A percentile compares a stretch with the other conserved stretches of the same genome.
phyloP scores from a whole-genome alignment of 2,797 vertebrate species.

The Hoplostethus atlanticus region DNA sequence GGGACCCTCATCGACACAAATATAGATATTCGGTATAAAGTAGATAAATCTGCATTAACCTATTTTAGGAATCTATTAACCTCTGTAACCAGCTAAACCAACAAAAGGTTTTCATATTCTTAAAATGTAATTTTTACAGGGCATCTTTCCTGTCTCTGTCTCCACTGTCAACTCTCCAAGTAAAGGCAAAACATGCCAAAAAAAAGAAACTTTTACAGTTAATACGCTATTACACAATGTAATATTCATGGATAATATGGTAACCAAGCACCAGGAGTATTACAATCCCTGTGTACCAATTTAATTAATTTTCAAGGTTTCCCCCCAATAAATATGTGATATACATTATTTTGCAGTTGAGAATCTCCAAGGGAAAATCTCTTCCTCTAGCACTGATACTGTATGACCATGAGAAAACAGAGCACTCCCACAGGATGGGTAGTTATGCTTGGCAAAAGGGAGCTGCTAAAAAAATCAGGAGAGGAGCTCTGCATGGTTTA shows the following conservation, averaged over 20 bases:
- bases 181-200: too few relatives aligned
- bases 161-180: too few relatives aligned
- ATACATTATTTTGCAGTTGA: slow-evolving; percentile 33
- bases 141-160: too few relatives aligned
- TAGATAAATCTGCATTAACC: slow-evolving; percentile 3
- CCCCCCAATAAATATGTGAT: slow-evolving; percentile 59
- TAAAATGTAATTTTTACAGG: neutral
- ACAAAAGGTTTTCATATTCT: slow-evolving; percentile 11
- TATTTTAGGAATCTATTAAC: slow-evolving; percentile 1
- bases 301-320: slow-evolving; percentile 58
- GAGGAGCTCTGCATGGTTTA: slow-evolving; percentile 50
- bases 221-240: slow-evolving; percentile 9
- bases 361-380: slow-evolving; percentile 55
- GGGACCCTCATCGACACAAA: slow-evolving; percentile 2
- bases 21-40: slow-evolving; percentile 19
- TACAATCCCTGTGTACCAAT: slow-evolving; percentile 15
- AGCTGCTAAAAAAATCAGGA: slow-evolving; percentile 30
- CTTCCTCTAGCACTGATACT: slow-evolving; percentile 58
- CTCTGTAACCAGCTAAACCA: slow-evolving; percentile 3
- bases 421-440: slow-evolving; percentile 49
- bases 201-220: neutral
- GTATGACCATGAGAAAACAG: slow-evolving; percentile 54
- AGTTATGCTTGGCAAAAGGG: slow-evolving; percentile 13
- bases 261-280: neutral
- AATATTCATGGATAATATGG: slow-evolving; percentile 15